These are phyloP conservation scores for Cheiracanthium punctorium DNA, from an alignment of 2,888 invertebrate genomes.

Conservation along the genomic window DNA sequence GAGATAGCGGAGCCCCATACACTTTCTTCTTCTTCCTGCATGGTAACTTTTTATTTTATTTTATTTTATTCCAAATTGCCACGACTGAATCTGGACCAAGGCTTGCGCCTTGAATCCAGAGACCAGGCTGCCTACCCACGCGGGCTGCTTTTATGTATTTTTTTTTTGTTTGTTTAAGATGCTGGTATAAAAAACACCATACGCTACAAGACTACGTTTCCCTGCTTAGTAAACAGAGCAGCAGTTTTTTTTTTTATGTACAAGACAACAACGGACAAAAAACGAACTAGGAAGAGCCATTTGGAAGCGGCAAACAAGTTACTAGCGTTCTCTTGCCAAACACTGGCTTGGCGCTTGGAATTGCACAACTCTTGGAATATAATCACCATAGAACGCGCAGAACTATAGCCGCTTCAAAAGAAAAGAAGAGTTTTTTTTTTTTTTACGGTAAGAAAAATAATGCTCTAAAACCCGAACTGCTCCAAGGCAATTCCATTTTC, in stretches of 20 bases:
- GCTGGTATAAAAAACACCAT: slow-evolving; percentile 67
- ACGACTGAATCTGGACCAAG: not conserved
- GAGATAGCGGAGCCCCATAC: slow-evolving; percentile 65
- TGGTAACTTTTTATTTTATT: not conserved
- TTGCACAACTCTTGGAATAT: slow-evolving; percentile 41
- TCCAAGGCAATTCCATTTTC: not conserved
- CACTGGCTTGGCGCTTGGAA: slow-evolving; percentile 62
- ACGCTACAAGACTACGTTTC: slow-evolving; percentile 65
- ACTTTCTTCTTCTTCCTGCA: slow-evolving; percentile 32
- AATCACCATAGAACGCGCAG: slow-evolving; percentile 70
- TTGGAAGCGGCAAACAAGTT: slow-evolving; percentile 68
- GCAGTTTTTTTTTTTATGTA: slow-evolving; percentile 65
- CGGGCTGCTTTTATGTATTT: slow-evolving; percentile 60
- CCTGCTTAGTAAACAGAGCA: slow-evolving; percentile 67
- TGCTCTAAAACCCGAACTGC: slow-evolving; percentile 14
- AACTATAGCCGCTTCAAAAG: slow-evolving; percentile 59
- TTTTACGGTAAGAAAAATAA: not conserved
- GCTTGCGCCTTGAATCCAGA: not conserved
- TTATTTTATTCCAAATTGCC: slow-evolving; percentile 41
- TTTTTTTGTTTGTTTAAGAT: slow-evolving; percentile 25
- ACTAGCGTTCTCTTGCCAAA: slow-evolving; percentile 68
- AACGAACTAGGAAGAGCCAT: slow-evolving; percentile 63
- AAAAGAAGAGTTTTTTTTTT: too few relatives aligned
- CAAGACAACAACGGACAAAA: slow-evolving; percentile 68
- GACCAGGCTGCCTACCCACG: slow-evolving; percentile 30